phyloP scores from a whole-genome alignment of 2,888 invertebrate genomes.

The Rhagonycha lutea region DNA sequence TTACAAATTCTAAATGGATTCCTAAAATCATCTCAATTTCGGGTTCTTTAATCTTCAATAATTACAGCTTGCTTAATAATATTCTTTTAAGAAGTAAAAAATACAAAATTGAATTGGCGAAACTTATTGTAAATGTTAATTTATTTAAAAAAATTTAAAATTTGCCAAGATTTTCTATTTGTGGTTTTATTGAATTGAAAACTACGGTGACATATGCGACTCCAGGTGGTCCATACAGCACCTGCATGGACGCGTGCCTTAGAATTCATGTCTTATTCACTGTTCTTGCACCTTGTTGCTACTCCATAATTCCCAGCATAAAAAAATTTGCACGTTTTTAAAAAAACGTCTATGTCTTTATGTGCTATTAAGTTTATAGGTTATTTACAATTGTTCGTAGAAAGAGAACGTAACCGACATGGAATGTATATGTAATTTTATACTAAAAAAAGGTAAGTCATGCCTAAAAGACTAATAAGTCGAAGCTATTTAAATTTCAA shows the following conservation, averaged over 20 bases:
- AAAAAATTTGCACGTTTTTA: constrained; percentile 25
- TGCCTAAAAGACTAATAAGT: neutral
- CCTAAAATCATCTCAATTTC: neutral
- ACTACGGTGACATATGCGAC: constrained; percentile 38
- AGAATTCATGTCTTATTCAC: constrained; percentile 25
- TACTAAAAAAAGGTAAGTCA: neutral
- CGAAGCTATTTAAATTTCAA: neutral
- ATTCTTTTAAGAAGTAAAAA: neutral
- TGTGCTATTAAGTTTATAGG: neutral
- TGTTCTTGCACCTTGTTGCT: constrained; percentile 20
- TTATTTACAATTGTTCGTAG: neutral
- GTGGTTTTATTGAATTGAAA: constrained; percentile 29
- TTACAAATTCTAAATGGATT: neutral
- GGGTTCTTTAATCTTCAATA: neutral
- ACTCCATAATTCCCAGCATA: constrained; percentile 15
- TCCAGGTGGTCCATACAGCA: constrained; percentile 39
- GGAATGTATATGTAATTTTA: neutral
- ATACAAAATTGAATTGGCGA: neutral
- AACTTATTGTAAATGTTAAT: neutral
- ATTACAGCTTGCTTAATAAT: neutral
- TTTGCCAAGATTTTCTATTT: constrained; percentile 15
- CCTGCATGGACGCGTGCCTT: constrained; percentile 40
- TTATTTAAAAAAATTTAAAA: neutral
- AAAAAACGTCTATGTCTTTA: neutral
- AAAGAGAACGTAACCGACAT: neutral